Percentiles rank a stretch among this genome's conserved stretches.
Evolutionary conservation across 2,113 vertebrate species (phyloP).

Genomic region (Calyptomena viridis): DNA sequence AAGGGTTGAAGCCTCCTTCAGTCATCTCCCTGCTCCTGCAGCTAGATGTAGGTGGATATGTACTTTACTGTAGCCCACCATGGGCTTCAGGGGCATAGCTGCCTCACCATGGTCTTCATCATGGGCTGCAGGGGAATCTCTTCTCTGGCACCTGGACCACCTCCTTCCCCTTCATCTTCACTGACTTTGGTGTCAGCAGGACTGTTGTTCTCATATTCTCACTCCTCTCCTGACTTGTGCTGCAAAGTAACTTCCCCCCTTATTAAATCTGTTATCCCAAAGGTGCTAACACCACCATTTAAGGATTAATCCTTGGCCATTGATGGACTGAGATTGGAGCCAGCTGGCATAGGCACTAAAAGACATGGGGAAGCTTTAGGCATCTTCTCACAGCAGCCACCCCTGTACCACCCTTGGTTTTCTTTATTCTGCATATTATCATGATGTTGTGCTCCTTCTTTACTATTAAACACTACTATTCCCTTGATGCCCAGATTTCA

Average conservation of each 20-base stretch:
- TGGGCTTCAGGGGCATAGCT: not conserved
- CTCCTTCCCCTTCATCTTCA: not conserved
- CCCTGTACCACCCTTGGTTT: not conserved
- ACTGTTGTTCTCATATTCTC: not conserved
- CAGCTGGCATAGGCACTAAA: rapidly evolving
- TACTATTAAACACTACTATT: conserved; percentile 29
- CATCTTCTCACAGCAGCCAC: not conserved
- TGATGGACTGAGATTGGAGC: rapidly evolving
- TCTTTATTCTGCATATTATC: conserved; percentile 27
- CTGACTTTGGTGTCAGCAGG: not conserved
- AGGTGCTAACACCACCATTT: rapidly evolving
- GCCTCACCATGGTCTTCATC: not conserved
- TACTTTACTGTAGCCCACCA: rapidly evolving
- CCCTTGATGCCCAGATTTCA: not conserved
- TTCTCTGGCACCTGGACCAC: rapidly evolving
- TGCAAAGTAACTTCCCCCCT: not conserved
- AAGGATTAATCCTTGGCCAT: not conserved
- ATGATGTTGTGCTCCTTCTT: conserved; percentile 3
- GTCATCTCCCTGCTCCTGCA: rapidly evolving
- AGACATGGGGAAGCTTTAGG: not conserved
- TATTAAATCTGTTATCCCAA: not conserved
- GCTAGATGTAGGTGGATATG: not conserved
- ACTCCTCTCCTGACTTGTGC: not conserved
- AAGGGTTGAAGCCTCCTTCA: not conserved
- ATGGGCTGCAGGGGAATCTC: not conserved